phyloP scores from a whole-genome alignment of 1,140 invertebrate genomes.

The Drosophila chauvacae region DNA sequence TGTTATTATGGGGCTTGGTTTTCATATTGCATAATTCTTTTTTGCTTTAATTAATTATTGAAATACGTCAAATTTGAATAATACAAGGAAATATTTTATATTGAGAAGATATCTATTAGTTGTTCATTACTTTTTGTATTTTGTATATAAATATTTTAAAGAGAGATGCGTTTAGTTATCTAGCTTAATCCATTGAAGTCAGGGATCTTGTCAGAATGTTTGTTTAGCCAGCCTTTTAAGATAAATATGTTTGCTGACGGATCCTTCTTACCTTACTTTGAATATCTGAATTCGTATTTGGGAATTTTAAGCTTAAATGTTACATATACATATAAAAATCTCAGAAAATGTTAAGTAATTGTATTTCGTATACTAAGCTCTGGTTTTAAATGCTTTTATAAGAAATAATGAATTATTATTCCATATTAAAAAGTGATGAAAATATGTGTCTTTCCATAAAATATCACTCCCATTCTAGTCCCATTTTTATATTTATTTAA shows the following conservation, averaged over 20 bases:
- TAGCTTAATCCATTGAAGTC: background rate
- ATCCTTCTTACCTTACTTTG: background rate
- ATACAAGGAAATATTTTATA: background rate
- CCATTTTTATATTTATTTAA: background rate
- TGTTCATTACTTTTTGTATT: background rate
- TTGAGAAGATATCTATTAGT: background rate
- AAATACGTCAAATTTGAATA: background rate
- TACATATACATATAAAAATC: too few relatives aligned
- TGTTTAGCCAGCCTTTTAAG: background rate
- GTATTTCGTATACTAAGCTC: background rate
- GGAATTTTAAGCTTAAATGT: background rate
- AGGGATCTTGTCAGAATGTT: background rate
- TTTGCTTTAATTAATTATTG: background rate
- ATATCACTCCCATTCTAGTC: background rate
- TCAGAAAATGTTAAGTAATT: too few relatives aligned
- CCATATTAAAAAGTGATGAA: background rate
- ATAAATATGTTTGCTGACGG: background rate
- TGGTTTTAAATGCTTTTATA: background rate
- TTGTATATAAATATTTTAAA: background rate
- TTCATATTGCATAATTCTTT: background rate
- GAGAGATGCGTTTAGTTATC: background rate
- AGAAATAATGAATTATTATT: background rate
- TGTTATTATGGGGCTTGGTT: background rate
- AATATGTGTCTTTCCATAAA: background rate
- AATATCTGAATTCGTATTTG: background rate